A percentile compares a stretch with the other conserved stretches of the same genome.
These are phyloP conservation scores for Distichodus sexfasciatus DNA, from an alignment of 2,797 vertebrate genomes.

Conservation along the genomic window DNA sequence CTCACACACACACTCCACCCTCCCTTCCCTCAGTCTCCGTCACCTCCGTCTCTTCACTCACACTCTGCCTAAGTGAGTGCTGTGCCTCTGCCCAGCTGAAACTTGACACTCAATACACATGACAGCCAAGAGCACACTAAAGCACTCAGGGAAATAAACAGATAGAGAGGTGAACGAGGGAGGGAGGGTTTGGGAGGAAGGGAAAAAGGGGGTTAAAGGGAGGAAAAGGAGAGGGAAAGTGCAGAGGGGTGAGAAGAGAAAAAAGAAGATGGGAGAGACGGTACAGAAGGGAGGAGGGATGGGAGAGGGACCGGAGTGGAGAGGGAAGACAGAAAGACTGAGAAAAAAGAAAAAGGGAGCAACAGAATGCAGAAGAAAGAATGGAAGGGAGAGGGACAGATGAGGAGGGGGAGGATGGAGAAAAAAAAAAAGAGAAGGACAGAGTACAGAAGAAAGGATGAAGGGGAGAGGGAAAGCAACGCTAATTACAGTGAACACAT, in stretches of 20 bases:
- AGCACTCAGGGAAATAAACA: constrained; percentile 58
- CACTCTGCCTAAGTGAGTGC: constrained; percentile 12
- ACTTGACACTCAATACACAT: constrained; percentile 9
- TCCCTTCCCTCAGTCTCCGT: neutral
- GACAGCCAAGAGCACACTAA: constrained; percentile 16
- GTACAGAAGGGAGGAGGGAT: neutral
- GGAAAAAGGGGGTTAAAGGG: neutral
- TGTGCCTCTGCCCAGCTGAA: constrained; percentile 6
- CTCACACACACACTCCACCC: too few relatives aligned
- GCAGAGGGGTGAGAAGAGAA: constrained; percentile 1
- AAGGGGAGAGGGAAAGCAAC: constrained; percentile 13
- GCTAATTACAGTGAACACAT: neutral
- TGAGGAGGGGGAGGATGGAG: neutral
- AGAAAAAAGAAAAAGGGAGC: too few relatives aligned
- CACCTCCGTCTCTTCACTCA: constrained; percentile 15
- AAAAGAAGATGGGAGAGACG: neutral
- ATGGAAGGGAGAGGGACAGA: neutral
- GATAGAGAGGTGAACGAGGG: neutral
- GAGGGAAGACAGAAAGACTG: too few relatives aligned
- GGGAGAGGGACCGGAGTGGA: too few relatives aligned
- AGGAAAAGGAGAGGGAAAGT: neutral
- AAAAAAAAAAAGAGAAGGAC: too few relatives aligned
- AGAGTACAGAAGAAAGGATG: neutral
- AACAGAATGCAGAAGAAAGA: constrained; percentile 21
- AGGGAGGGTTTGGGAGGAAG: neutral